Conservation (phyloP, 2,888 invertebrate species). For the Drosophila falleni region DNA sequence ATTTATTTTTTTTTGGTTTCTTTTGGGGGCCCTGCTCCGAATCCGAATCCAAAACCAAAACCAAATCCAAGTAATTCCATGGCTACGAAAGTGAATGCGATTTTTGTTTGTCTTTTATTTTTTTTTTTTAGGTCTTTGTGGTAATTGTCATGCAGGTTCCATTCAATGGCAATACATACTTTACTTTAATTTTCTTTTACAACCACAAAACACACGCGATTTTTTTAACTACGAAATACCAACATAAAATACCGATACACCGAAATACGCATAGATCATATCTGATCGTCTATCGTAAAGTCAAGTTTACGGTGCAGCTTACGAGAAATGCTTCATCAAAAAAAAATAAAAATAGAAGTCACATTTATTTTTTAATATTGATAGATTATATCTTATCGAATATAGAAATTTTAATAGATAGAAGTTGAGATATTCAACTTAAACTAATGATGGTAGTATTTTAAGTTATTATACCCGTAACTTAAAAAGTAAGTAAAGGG, state of each 20-base stretch:
- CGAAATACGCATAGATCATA: slow-evolving; percentile 17
- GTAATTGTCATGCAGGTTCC: slow-evolving; percentile 69
- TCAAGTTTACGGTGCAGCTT: slow-evolving; percentile 10
- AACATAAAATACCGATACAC: slow-evolving; percentile 7
- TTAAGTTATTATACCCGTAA: too few relatives aligned
- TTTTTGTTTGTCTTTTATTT: slow-evolving; percentile 33
- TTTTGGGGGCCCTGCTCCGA: slow-evolving; percentile 31
- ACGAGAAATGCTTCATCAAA: not conserved
- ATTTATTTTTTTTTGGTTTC: slow-evolving; percentile 1
- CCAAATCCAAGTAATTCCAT: slow-evolving; percentile 27
- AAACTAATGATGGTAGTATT: too few relatives aligned
- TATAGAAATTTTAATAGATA: not conserved
- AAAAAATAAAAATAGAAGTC: not conserved
- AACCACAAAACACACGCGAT: slow-evolving; percentile 24
- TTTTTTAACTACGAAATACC: slow-evolving; percentile 20
- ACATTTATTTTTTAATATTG: not conserved
- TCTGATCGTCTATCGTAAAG: slow-evolving; percentile 12
- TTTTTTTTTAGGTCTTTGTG: slow-evolving; percentile 23
- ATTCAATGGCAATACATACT: slow-evolving; percentile 60
- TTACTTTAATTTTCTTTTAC: slow-evolving; percentile 62
- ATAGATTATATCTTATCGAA: not conserved
- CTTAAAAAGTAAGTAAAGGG: too few relatives aligned
- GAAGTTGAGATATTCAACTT: too few relatives aligned
- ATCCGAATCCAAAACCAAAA: slow-evolving; percentile 25
- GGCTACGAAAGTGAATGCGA: slow-evolving; percentile 75